These are phyloP conservation scores for Drosophila ohnishii DNA, from an alignment of 1,140 invertebrate species.

Conservation along the genomic window DNA sequence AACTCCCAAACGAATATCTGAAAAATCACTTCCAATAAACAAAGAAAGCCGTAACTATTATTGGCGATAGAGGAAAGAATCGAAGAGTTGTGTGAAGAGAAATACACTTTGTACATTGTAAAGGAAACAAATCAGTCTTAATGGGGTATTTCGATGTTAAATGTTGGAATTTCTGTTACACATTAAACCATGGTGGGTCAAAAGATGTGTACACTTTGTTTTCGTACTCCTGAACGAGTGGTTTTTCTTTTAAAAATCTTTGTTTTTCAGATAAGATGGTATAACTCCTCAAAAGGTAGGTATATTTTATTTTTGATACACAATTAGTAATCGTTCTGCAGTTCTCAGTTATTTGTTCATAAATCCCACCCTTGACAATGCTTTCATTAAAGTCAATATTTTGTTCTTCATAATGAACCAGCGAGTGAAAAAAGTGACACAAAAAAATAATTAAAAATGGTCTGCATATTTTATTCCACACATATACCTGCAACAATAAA, in stretches of 20 bases:
- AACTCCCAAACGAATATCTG: conserved; percentile 2
- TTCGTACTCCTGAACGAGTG: background rate
- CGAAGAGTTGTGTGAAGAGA: background rate
- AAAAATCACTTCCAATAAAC: conserved; percentile 57
- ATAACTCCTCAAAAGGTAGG: background rate
- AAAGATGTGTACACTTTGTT: background rate
- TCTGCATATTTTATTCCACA: background rate
- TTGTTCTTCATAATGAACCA: background rate
- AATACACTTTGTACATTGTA: conserved; percentile 8
- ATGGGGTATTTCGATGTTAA: background rate
- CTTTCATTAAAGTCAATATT: background rate
- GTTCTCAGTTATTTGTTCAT: background rate
- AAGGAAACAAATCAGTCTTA: conserved; percentile 1
- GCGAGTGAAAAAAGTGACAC: background rate
- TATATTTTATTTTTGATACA: background rate
- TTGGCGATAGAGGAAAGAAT: background rate
- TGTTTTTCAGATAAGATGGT: background rate
- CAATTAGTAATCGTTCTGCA: background rate
- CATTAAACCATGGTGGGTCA: background rate
- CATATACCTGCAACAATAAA: background rate
- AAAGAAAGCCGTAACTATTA: conserved; percentile 11
- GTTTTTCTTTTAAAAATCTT: background rate
- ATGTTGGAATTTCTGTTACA: background rate
- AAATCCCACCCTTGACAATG: background rate
- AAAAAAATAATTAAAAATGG: background rate